These are phyloP conservation scores for Hydrotaea cyrtoneurina DNA, from an alignment of 2,888 invertebrate species.

Conservation along the genomic window DNA sequence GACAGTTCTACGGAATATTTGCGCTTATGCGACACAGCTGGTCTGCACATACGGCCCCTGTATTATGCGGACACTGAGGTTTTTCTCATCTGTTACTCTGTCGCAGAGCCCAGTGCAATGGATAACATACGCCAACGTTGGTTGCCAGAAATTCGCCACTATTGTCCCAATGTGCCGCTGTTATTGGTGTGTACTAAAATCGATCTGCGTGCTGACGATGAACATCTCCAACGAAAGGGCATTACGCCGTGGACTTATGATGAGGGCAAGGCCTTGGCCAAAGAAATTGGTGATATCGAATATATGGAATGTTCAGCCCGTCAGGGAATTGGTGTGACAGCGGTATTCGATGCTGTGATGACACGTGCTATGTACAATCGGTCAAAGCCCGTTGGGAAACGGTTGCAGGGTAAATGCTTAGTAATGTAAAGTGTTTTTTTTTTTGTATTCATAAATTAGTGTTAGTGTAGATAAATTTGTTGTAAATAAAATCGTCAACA, in stretches of 20 bases:
- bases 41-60: not conserved
- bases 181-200: not conserved
- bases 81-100: not conserved
- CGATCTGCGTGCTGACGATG: not conserved
- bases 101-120: not conserved
- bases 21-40: not conserved
- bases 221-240: not conserved
- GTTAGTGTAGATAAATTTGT: too few species aligned
- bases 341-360: not conserved
- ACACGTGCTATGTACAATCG: not conserved
- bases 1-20: not conserved
- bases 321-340: not conserved
- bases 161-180: not conserved
- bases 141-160: constrained; percentile 3
- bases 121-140: constrained; percentile 11
- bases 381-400: not conserved
- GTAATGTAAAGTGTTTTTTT: not conserved
- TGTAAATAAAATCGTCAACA: too few species aligned
- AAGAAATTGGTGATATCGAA: not conserved
- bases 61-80: not conserved
- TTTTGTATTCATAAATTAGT: too few species aligned
- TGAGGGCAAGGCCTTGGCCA: not conserved
- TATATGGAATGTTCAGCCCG: not conserved
- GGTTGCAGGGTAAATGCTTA: not conserved
- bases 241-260: not conserved